Evolutionary conservation across 2,113 vertebrate genomes (phyloP).

Genomic region (Notiomystis cincta): DNA sequence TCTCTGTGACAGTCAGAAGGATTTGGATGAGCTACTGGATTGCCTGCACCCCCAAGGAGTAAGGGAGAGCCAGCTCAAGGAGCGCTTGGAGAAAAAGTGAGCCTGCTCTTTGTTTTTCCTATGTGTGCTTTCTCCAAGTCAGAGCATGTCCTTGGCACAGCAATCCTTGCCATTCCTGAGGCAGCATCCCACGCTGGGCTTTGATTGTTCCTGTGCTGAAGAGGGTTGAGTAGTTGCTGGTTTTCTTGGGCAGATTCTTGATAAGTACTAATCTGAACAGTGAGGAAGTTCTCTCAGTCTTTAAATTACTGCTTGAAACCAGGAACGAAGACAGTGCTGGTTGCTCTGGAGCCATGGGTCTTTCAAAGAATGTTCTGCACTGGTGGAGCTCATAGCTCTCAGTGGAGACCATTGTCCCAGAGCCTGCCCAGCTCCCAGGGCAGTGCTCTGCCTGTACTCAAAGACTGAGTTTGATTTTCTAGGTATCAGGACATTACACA

Average conservation of each 20-base stretch:
- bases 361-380: not conserved
- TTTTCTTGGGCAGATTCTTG: not conserved
- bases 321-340: not conserved
- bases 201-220: not conserved
- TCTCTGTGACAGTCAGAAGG: constrained; percentile 85
- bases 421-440: not conserved
- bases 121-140: not conserved
- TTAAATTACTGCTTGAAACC: not conserved
- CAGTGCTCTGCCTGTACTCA: not conserved
- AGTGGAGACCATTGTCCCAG: not conserved
- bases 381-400: not conserved
- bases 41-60: constrained; percentile 89
- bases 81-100: constrained; percentile 85
- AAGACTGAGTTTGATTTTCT: not conserved
- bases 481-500: constrained; percentile 93
- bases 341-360: not conserved
- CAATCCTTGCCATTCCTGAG: not conserved
- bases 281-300: not conserved
- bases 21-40: constrained; percentile 88
- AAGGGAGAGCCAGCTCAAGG: constrained; percentile 90
- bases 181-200: not conserved
- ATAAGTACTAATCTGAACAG: not conserved
- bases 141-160: not conserved
- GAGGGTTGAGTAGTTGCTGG: not conserved
- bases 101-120: not conserved